Percentiles rank a stretch among this genome's conserved stretches.
These are phyloP conservation scores for Sebastes paucispinis DNA, from an alignment of 2,797 vertebrate species.

Conservation along the genomic window DNA sequence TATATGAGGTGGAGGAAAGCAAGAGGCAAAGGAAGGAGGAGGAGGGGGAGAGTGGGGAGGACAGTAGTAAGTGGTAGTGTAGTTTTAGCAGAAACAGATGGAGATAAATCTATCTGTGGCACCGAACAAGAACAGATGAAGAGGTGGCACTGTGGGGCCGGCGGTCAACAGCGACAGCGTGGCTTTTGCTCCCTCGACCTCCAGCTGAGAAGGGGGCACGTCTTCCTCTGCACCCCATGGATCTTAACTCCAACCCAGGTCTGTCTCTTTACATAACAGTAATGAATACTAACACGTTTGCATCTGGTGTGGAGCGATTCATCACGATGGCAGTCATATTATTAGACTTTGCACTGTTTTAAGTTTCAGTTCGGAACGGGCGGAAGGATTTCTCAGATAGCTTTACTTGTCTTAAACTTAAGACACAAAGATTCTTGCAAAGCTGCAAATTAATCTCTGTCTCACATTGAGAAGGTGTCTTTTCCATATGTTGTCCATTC, in stretches of 20 bases:
- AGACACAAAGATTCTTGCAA: neutral
- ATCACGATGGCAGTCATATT: constrained; percentile 21
- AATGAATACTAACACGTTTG: constrained; percentile 24
- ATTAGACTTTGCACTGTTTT: constrained; percentile 27
- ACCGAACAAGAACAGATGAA: constrained; percentile 72
- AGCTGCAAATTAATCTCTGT: neutral
- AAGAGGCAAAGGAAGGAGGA: constrained; percentile 30
- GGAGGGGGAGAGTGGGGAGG: neutral
- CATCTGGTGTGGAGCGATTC: constrained; percentile 24
- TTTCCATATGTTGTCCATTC: constrained; percentile 8
- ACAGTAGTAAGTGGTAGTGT: constrained; percentile 25
- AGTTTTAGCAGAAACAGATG: constrained; percentile 45
- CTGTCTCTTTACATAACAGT: constrained; percentile 61
- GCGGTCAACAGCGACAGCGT: constrained; percentile 63
- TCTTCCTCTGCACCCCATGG: constrained; percentile 69
- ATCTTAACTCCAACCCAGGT: constrained; percentile 83
- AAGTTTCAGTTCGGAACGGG: constrained; percentile 8
- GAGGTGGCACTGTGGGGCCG: constrained; percentile 64
- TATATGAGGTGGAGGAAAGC: constrained; percentile 48
- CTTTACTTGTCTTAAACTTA: constrained; percentile 27
- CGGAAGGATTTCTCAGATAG: constrained; percentile 4
- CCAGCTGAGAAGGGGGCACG: constrained; percentile 51
- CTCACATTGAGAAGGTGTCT: neutral
- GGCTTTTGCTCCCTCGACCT: constrained; percentile 61
- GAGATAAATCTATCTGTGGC: constrained; percentile 47